Conservation (phyloP, 2,797 vertebrate genomes). For the Sebastes vulpes region DNA sequence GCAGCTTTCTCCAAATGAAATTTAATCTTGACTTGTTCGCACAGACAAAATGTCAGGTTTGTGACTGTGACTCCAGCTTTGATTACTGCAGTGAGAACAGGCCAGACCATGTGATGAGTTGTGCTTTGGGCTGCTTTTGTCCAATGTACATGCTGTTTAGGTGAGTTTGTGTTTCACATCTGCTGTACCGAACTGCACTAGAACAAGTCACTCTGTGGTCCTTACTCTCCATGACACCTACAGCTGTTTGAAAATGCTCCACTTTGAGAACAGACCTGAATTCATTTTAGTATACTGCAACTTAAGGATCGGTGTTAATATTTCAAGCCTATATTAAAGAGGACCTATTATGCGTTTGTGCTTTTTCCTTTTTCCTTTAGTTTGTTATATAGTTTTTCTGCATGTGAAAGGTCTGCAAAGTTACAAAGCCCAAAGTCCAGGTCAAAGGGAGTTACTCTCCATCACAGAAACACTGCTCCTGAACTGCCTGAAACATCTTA, state of each 20-base stretch:
- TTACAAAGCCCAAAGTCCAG: neutral
- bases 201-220: constrained; percentile 13
- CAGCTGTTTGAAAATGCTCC: constrained; percentile 16
- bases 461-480: neutral
- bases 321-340: neutral
- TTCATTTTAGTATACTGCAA: neutral
- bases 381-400: neutral
- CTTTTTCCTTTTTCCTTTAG: neutral
- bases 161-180: constrained; percentile 7
- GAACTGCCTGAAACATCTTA: too few species aligned
- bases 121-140: neutral
- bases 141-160: constrained; percentile 1
- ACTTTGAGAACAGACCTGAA: neutral
- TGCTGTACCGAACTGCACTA: neutral
- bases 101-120: neutral
- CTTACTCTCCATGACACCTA: neutral
- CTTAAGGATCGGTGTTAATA: neutral
- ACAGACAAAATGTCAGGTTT: constrained; percentile 13
- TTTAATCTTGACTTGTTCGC: neutral
- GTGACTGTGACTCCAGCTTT: constrained; percentile 10
- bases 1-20: constrained; percentile 15
- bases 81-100: constrained; percentile 11
- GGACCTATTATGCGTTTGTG: neutral
- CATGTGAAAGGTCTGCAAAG: neutral
- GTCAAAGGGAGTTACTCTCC: neutral